Evolutionary conservation across 2,888 invertebrate species (phyloP).

Genomic region (Yponomeuta cagnagella): DNA sequence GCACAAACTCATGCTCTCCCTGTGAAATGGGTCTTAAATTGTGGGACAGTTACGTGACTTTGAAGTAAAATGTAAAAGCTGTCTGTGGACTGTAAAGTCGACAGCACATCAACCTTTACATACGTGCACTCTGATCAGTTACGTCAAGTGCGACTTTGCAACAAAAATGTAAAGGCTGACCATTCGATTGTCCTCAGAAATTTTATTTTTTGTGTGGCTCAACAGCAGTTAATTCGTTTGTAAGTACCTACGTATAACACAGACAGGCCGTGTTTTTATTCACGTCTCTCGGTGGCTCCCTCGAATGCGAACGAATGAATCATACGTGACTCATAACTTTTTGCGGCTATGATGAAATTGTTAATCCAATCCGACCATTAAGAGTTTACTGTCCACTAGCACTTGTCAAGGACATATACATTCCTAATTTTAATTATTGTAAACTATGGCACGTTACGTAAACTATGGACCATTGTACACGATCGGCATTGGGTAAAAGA

Average conservation of each 20-base stretch:
- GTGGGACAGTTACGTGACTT: no score
- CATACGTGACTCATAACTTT: constrained; percentile 58
- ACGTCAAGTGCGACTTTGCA: no score
- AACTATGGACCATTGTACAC: no score
- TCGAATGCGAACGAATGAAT: constrained; percentile 47
- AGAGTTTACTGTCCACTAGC: neutral
- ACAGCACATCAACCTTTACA: no score
- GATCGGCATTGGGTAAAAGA: no score
- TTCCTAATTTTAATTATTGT: neutral
- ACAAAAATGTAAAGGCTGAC: no score
- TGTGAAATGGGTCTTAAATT: no score
- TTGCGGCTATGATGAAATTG: constrained; percentile 31
- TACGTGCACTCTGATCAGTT: no score
- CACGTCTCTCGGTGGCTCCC: constrained; percentile 45
- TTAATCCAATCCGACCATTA: neutral
- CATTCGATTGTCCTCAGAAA: no score
- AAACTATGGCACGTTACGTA: neutral
- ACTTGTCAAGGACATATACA: neutral
- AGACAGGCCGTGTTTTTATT: constrained; percentile 30
- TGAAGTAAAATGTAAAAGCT: no score
- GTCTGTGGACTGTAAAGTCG: no score
- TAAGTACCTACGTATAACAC: neutral
- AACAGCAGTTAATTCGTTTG: neutral
- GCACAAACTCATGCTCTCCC: no score
- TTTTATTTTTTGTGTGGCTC: neutral